These are phyloP conservation scores for Anas georgica DNA, from an alignment of 2,797 vertebrate species.

Conservation along the genomic window DNA sequence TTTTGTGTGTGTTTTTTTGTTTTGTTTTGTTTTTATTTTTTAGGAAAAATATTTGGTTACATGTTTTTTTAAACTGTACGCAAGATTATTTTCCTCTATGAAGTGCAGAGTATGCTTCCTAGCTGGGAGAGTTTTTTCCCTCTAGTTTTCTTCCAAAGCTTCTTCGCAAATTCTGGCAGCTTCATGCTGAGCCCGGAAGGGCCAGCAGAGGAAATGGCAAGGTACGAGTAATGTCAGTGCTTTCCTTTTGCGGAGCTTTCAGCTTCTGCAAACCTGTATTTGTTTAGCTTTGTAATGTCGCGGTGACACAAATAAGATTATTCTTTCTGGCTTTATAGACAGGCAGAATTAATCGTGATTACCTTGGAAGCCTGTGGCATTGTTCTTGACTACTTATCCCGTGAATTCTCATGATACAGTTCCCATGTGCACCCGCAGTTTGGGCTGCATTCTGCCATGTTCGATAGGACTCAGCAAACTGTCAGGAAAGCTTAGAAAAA, in stretches of 20 bases:
- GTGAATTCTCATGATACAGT: not conserved
- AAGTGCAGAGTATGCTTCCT: not conserved
- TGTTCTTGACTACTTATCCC: not conserved
- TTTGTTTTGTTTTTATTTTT: not conserved
- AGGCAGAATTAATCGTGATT: not conserved
- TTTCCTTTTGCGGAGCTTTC: not conserved
- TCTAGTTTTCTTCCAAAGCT: not conserved
- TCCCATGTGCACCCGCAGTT: not conserved
- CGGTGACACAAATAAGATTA: not conserved
- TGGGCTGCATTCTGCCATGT: not conserved
- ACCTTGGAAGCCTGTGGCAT: not conserved
- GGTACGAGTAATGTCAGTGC: not conserved
- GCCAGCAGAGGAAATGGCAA: constrained; percentile 15
- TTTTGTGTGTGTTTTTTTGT: not conserved
- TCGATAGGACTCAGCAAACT: not conserved
- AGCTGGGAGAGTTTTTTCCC: not conserved
- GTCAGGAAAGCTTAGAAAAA: constrained; percentile 16
- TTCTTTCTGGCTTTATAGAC: not conserved
- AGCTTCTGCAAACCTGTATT: not conserved
- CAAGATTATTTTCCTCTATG: constrained; percentile 17
- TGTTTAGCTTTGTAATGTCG: not conserved
- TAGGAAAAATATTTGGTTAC: not conserved
- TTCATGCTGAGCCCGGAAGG: not conserved
- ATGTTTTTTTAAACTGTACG: not conserved
- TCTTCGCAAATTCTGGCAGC: constrained; percentile 8